Evolutionary conservation across 2,797 vertebrate genomes (phyloP).

Genomic region (Tragopan temminckii): DNA sequence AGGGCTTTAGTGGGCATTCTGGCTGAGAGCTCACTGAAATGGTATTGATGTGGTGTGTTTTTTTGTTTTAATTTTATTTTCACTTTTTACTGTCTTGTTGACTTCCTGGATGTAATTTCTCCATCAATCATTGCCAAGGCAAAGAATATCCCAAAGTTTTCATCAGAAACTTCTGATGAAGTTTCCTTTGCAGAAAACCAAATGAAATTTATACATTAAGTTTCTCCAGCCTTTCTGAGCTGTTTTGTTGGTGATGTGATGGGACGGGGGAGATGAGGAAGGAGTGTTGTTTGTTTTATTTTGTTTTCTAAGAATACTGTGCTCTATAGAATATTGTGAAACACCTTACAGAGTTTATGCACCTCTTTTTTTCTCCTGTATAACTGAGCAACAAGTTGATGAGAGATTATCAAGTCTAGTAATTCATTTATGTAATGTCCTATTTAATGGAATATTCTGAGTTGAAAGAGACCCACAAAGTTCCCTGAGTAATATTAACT

Average conservation of each 20-base stretch:
- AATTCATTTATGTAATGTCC: background rate
- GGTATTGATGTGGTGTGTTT: background rate
- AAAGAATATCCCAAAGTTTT: too few species aligned
- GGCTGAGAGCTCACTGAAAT: background rate
- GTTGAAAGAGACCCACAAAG: background rate
- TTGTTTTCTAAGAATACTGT: background rate
- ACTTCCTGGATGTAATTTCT: background rate
- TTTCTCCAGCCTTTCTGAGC: background rate
- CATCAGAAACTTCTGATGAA: background rate
- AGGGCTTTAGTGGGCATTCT: background rate
- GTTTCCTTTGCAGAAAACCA: background rate
- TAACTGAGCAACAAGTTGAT: background rate
- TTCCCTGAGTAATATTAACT: background rate
- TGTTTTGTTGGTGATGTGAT: background rate
- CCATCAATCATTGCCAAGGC: background rate
- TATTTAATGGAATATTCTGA: background rate
- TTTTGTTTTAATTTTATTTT: background rate
- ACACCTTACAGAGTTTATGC: background rate
- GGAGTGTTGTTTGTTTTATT: background rate
- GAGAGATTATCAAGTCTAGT: background rate
- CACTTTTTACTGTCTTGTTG: background rate
- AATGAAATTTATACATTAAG: background rate
- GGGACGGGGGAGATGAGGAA: background rate
- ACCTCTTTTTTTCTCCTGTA: background rate
- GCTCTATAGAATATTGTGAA: background rate